Conservation (phyloP, 2,797 vertebrate species). For the Poeciliopsis turneri region DNA sequence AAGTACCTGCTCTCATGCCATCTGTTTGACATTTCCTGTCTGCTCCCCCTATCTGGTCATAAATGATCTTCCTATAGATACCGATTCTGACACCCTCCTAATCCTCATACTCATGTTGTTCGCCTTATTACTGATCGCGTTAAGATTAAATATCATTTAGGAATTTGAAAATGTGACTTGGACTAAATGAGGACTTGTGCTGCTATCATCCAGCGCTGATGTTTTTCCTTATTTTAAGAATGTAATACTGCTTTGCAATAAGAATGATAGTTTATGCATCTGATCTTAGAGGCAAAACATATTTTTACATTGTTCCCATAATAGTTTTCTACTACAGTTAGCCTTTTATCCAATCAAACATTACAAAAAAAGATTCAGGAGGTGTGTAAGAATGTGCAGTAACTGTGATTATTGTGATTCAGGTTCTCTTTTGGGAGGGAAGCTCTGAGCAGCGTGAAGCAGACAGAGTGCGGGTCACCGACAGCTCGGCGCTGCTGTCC, state of each 20-base stretch:
- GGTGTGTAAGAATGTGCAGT: not conserved
- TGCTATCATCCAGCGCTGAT: constrained; percentile 10
- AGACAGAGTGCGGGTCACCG: constrained; percentile 57
- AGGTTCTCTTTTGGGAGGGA: constrained; percentile 77
- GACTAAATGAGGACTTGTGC: constrained; percentile 6
- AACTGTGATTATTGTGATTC: constrained; percentile 28
- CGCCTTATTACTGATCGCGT: constrained; percentile 42
- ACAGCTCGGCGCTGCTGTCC: constrained; percentile 65
- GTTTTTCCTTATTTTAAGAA: not conserved
- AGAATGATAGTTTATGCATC: not conserved
- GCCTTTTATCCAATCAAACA: not conserved
- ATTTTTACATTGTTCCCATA: not conserved
- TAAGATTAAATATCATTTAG: constrained; percentile 44
- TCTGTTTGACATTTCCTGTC: constrained; percentile 70
- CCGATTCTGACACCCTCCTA: constrained; percentile 47
- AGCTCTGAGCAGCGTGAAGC: constrained; percentile 59
- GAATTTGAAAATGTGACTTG: constrained; percentile 15
- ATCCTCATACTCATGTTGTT: constrained; percentile 28
- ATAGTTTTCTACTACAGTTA: not conserved
- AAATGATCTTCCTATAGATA: constrained; percentile 54
- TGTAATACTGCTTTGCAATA: not conserved
- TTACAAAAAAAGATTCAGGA: not conserved
- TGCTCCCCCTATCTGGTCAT: constrained; percentile 50
- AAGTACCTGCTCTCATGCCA: constrained; percentile 65
- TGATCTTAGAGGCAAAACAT: not conserved